Conservation (phyloP, 1,140 invertebrate genomes). For the Drosophila varians region DNA sequence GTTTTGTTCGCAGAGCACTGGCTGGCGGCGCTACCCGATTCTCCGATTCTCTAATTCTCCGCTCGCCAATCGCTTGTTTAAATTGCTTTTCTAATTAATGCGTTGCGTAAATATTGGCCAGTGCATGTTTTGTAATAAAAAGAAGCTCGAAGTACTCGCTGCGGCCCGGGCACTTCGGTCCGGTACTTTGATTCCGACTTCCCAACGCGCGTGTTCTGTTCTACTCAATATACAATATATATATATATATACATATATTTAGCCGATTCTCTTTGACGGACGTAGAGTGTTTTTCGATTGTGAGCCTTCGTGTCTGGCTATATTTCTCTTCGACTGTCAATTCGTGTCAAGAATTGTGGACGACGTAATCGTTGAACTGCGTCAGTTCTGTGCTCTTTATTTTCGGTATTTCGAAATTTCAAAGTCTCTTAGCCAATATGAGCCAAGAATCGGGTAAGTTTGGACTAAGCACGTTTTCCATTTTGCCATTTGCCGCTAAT, state of each 20-base stretch:
- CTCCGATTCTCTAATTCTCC: background rate
- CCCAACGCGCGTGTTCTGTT: slow-evolving; percentile 19
- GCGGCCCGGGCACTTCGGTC: background rate
- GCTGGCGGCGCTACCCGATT: slow-evolving; percentile 7
- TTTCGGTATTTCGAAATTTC: background rate
- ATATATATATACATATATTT: background rate
- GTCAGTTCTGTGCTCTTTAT: slow-evolving; percentile 20
- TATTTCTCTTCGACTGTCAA: slow-evolving; percentile 31
- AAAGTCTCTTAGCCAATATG: slow-evolving; percentile 10
- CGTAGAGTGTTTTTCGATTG: slow-evolving; percentile 7
- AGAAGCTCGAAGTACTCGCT: slow-evolving; percentile 20
- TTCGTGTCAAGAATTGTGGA: slow-evolving; percentile 7
- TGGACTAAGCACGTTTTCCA: background rate
- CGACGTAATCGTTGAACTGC: slow-evolving; percentile 28
- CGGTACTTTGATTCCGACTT: background rate
- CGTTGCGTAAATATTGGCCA: slow-evolving; percentile 51
- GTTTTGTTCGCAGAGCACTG: slow-evolving; percentile 65
- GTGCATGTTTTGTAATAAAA: slow-evolving; percentile 40
- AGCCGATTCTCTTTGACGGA: background rate
- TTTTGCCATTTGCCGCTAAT: slow-evolving; percentile 22
- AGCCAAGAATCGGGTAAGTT: slow-evolving; percentile 40
- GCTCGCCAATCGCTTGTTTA: slow-evolving; percentile 53
- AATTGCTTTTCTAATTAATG: slow-evolving; percentile 72
- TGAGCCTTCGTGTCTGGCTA: background rate
- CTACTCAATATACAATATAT: background rate